Conservation (phyloP, 2,797 vertebrate genomes). For the Hafferia zeledoni region DNA sequence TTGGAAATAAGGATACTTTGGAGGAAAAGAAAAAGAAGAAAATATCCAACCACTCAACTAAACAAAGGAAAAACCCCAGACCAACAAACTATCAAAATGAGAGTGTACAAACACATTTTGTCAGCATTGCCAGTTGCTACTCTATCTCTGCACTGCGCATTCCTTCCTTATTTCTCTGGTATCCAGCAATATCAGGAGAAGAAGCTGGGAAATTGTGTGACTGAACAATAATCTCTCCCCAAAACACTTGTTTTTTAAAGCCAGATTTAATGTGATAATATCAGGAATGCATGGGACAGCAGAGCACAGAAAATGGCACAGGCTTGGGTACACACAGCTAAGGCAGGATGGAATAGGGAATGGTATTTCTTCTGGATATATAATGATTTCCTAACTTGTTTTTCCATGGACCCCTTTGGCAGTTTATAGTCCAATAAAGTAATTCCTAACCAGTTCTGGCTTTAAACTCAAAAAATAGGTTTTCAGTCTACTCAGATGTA, state of each 20-base stretch:
- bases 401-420: neutral
- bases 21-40: neutral
- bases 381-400: neutral
- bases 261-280: neutral
- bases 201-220: neutral
- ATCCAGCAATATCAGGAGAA: neutral
- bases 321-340: fast-evolving
- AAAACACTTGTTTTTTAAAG: neutral
- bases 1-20: neutral
- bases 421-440: neutral
- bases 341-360: neutral
- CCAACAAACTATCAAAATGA: neutral
- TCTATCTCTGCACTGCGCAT: neutral
- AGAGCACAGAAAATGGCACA: neutral
- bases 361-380: neutral
- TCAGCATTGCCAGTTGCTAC: neutral
- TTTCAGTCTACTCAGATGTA: neutral
- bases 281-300: neutral
- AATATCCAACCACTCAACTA: neutral
- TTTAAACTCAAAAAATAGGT: neutral
- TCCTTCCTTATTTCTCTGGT: neutral
- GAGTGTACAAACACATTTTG: neutral
- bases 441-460: neutral
- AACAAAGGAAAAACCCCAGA: neutral
- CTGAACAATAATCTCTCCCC: neutral